phyloP scores from a whole-genome alignment of 2,888 invertebrate species.

The Gastracanthus pulcherrimus region DNA sequence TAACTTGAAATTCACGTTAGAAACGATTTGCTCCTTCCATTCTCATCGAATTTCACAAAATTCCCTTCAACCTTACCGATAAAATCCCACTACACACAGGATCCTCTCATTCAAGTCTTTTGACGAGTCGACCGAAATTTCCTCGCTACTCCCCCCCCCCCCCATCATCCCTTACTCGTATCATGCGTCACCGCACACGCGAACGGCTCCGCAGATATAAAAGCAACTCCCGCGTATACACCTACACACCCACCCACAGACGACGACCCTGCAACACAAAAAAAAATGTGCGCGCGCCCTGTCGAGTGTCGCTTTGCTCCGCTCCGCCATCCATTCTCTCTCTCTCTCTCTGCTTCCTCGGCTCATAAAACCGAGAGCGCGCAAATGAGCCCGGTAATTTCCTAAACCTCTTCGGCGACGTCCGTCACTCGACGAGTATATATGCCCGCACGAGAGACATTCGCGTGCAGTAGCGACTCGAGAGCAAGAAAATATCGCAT shows the following conservation, averaged over 20 bases:
- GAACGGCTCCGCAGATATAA: constrained; percentile 15
- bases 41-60: too few relatives aligned
- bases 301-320: constrained; percentile 4
- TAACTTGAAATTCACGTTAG: too few relatives aligned
- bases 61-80: too few relatives aligned
- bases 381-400: constrained; percentile 64
- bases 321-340: constrained; percentile 15
- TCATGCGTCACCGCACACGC: constrained; percentile 9
- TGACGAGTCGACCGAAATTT: constrained; percentile 12
- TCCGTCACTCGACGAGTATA: constrained; percentile 63
- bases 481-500: constrained; percentile 32
- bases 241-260: too few relatives aligned
- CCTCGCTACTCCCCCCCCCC: not conserved
- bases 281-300: constrained; percentile 26
- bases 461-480: too few relatives aligned
- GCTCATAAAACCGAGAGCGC: constrained; percentile 55
- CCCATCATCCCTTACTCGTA: too few relatives aligned
- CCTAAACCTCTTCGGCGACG: constrained; percentile 59
- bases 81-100: not conserved
- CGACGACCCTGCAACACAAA: not conserved
- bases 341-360: too few relatives aligned
- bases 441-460: not conserved
- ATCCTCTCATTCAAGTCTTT: not conserved
- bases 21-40: too few relatives aligned
- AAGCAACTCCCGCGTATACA: too few relatives aligned